Base-by-base conservation (phyloP, 2,888 invertebrate species). In the Panzeria rudis region DNA sequence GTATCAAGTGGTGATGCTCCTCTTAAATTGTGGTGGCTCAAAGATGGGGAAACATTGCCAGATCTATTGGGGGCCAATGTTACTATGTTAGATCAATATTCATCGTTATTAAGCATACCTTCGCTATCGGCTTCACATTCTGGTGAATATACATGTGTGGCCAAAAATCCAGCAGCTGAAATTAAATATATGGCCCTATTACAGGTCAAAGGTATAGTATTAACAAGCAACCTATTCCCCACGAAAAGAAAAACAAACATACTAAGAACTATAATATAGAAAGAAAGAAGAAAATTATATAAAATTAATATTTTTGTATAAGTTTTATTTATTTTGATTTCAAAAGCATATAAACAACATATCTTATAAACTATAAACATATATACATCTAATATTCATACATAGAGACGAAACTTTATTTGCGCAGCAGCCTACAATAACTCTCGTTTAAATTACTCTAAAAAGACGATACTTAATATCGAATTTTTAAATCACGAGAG, bases 1-100 rank as follows among this genome's bases (percentile, higher is more conserved):
- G 96, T 96, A 91, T 95, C 95, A 93, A 94, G 95, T 90, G 96
- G 97, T 89, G 97, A 97, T 93, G 95, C 95, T 89, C 97, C 97
- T 88, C 93, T 97, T 88, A 94, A 94, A 91, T 95, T 97, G 92
- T 94, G 94, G 92, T 97, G 97, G 97, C 95, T 96, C 89, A 97
- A 96, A 94, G 96, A 97, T 93, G 96, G 95, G 91, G 94, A 94
- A 92, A 94, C 95, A 88, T 93, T 95, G 92, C 94, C 95, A 89
- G 94, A 94, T 89, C 93, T 94, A 89, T 93, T 95, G 92, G 95
- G 95, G 89, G 95, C 95, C 90, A 95, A 95, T 93, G 94, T 95
- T 91, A 94, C 95, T 93, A 94, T 95, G 93, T 94, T 96, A 93
- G 96, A 96, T 94, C 94, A 95, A 91, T 96, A 95, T 93, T 95